Evolutionary conservation across 2,888 invertebrate genomes (phyloP), one percentile per base, ranked within the genome.

Genomic region (Erebia ligea): DNA sequence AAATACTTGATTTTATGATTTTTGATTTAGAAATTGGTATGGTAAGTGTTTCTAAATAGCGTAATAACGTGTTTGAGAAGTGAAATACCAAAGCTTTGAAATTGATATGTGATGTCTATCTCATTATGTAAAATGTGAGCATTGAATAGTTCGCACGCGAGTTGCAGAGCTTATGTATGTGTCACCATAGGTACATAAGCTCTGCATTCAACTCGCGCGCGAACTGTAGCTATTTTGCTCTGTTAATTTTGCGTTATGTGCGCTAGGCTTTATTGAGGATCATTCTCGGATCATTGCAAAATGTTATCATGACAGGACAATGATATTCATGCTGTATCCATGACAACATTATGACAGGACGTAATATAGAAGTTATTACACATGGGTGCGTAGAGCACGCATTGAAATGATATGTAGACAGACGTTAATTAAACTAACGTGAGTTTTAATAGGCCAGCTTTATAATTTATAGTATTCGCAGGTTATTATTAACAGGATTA

Each of bases 331-430:
- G 81, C 79, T 52, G 52, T 17, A 52, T 54, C 19, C 19, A 11
- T 54, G 19, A 54, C 78, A 82, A 25, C 50, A 63, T 63, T n/a
- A 50, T 52, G 61, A 61, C 42, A 19, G 42, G 74, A 80, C 81
- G 82, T 79, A 80, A 85, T 79, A 83, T 81, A 77, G 77, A 79
- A 76, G 76, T 72, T 79, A 80, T 82, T 82, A 84, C 82, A 80
- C 80, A 84, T 77, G 78, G 62, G 72, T 64, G 70, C 70, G 70
- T 67, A 75, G 62, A 59, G 70, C 69, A 80, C 76, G 80, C 74
- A 72, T 58, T 72, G 72, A 74, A 69, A 80, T 83, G 82, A 83
- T 83, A 76, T 79, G 75, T 78, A 80, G 34, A 34, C 73, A 76
- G 75, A 76, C 79, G 78, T 79, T 81, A 82, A 82, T 81, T 78